Conservation (phyloP, 1,140 invertebrate genomes). For the Cotesia vestalis region DNA sequence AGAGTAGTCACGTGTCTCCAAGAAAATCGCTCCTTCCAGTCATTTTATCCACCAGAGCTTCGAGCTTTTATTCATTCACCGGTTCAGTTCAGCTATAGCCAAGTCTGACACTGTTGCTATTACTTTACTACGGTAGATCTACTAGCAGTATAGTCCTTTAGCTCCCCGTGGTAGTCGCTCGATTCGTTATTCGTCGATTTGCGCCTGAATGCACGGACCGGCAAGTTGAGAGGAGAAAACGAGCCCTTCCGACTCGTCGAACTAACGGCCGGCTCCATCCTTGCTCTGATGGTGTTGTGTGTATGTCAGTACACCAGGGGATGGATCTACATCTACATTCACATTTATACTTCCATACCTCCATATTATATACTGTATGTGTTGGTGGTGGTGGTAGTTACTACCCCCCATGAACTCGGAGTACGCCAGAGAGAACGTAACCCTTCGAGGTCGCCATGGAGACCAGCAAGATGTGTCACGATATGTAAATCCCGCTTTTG, state of each 20-base stretch:
- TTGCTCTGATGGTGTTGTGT: no score
- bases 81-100: no score
- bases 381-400: background rate
- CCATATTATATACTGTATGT: no score
- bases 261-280: slow-evolving; percentile 1
- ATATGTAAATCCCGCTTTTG: slow-evolving; percentile 19
- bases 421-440: slow-evolving; percentile 18
- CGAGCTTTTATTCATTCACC: no score
- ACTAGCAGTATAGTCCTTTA: background rate
- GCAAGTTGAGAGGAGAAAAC: background rate
- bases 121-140: no score
- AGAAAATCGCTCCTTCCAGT: background rate
- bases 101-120: no score
- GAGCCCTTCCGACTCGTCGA: slow-evolving; percentile 23
- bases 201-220: slow-evolving; percentile 9
- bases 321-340: no score
- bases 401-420: slow-evolving; percentile 3
- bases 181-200: slow-evolving; percentile 9
- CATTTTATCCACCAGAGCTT: no score
- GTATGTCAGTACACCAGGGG: no score
- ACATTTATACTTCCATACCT: no score
- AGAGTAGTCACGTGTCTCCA: slow-evolving; percentile 15
- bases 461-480: slow-evolving; percentile 28
- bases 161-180: background rate
- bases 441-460: slow-evolving; percentile 24